Base-by-base conservation (phyloP, 2,888 invertebrate genomes). In the Pammene fasciana region DNA sequence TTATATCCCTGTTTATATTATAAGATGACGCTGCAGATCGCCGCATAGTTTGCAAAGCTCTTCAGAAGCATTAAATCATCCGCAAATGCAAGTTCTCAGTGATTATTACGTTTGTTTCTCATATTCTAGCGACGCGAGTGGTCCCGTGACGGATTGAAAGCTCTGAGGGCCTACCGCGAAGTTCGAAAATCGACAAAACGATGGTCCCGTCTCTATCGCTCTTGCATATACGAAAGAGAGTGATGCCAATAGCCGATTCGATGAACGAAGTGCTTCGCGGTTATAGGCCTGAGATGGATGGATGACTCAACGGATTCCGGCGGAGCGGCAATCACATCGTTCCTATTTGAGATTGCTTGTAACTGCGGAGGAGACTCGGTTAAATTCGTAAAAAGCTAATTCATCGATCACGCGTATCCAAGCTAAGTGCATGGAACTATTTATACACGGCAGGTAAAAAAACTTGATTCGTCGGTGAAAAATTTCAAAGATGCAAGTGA, bases 201-300 rank as follows among this genome's bases (percentile, higher is more conserved):
- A n/a, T n/a, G n/a, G n/a, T n/a, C n/a, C n/a, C n/a, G n/a, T n/a
- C n/a, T n/a, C n/a, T n/a, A n/a, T n/a, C n/a, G n/a, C n/a, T n/a
- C n/a, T n/a, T n/a, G n/a, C n/a, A n/a, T n/a, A n/a, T n/a, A n/a
- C n/a, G n/a, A n/a, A n/a, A n/a, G n/a, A n/a, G n/a, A n/a, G n/a
- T n/a, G n/a, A n/a, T n/a, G n/a, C n/a, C n/a, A n/a, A n/a, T n/a
- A n/a, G n/a, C n/a, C n/a, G n/a, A n/a, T n/a, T n/a, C n/a, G n/a
- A n/a, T n/a, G n/a, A n/a, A n/a, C n/a, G n/a, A n/a, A n/a, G n/a
- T n/a, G n/a, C n/a, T n/a, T n/a, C n/a, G n/a, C n/a, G n/a, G n/a
- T n/a, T n/a, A n/a, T n/a, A n/a, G n/a, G n/a, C 76, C 79, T 82
- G 78, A 86, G 82, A 82, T 78, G 76, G 82, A 82, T 78, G 76